These are phyloP conservation scores for Meloidogyne floridensis DNA, from an alignment of 1,140 invertebrate species.

Conservation along the genomic window DNA sequence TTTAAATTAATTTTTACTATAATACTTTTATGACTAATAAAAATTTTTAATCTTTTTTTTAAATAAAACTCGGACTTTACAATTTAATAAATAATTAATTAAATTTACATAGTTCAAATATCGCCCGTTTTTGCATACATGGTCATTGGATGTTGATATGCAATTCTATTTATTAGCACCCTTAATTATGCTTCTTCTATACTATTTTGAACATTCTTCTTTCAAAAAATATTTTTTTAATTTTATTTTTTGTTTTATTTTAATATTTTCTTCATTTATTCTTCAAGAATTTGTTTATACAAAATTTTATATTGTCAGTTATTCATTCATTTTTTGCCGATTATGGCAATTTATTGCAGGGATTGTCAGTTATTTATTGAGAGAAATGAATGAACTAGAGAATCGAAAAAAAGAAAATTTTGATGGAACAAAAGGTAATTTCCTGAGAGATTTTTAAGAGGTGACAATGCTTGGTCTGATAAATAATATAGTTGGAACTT, in stretches of 20 bases:
- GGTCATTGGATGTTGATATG: slow-evolving; percentile 54
- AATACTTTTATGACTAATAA: no score
- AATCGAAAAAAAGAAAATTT: neutral
- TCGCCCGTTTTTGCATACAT: slow-evolving; percentile 41
- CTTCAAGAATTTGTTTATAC: neutral
- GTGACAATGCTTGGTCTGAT: no score
- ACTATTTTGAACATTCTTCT: neutral
- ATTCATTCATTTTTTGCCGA: slow-evolving; percentile 42
- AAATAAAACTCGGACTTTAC: neutral
- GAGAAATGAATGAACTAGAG: slow-evolving; percentile 6
- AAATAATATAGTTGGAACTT: no score
- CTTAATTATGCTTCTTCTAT: slow-evolving; percentile 33
- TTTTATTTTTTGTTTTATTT: slow-evolving; percentile 14
- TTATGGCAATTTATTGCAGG: slow-evolving; percentile 48
- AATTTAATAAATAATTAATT: no score
- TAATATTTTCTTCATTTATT: slow-evolving; percentile 15
- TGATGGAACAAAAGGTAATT: neutral
- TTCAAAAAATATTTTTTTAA: slow-evolving; percentile 8
- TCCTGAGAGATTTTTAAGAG: neutral
- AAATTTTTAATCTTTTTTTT: neutral
- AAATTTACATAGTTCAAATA: slow-evolving; percentile 3
- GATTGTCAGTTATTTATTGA: slow-evolving; percentile 41
- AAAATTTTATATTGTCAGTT: neutral
- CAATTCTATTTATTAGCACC: slow-evolving; percentile 56
- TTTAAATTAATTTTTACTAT: neutral